A percentile compares a stretch with the other conserved stretches of the same genome.
Conservation (phyloP, 2,888 invertebrate genomes). For the Trachelus iudaicus region DNA sequence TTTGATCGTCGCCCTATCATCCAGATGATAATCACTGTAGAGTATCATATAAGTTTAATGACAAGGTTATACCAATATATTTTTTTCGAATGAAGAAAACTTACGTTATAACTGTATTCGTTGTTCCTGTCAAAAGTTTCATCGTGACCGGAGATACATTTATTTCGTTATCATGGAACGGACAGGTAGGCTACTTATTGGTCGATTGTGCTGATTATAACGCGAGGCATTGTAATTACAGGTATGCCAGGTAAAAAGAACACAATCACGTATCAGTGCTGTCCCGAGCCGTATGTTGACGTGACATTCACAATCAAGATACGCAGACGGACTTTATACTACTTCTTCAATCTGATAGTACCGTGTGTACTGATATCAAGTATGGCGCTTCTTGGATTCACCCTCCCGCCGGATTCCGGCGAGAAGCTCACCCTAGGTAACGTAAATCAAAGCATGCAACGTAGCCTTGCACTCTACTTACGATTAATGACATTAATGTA, state of each 20-base stretch:
- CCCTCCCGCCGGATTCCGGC: constrained; percentile 97
- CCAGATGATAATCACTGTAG: too few relatives aligned
- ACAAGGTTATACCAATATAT: too few relatives aligned
- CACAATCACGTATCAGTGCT: constrained; percentile 91
- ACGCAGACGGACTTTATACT: constrained; percentile 94
- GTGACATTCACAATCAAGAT: constrained; percentile 98
- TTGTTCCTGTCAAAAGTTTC: too few relatives aligned
- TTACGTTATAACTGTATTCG: too few relatives aligned
- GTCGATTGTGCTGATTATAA: too few relatives aligned
- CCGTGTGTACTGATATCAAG: constrained; percentile 99
- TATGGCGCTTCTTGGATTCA: constrained; percentile 98
- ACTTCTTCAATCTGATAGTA: constrained; percentile 99
- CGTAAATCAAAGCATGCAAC: constrained; percentile 52
- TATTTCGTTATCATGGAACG: too few relatives aligned
- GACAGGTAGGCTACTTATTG: too few relatives aligned
- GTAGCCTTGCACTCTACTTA: constrained; percentile 3
- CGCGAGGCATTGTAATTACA: constrained; percentile 60
- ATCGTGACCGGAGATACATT: too few relatives aligned
- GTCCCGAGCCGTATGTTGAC: constrained; percentile 93
- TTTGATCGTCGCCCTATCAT: too few relatives aligned
- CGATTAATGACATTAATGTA: constrained; percentile 8
- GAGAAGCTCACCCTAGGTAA: constrained; percentile 95
- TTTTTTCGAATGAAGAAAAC: too few relatives aligned
- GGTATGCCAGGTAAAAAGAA: constrained; percentile 94
- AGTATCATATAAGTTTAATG: too few relatives aligned